Evolutionary conservation across 2,888 invertebrate species (phyloP), one percentile per base, ranked within the genome.

Genomic region (Rosalia funebris): DNA sequence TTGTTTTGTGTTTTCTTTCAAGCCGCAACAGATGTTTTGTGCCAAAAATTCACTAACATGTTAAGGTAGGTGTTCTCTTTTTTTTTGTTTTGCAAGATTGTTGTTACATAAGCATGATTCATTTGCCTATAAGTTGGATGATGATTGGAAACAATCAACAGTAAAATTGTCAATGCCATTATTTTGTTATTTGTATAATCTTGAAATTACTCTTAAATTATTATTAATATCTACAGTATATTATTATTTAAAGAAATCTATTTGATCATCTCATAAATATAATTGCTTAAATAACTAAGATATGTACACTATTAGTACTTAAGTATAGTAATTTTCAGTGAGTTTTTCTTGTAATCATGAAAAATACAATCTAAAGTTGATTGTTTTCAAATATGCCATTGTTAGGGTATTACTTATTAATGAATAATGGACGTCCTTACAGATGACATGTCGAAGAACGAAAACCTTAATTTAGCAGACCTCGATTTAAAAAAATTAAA

Each of bases 401-500:
- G 11, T n/a, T 44, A 41, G n/a, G 10, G 7, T 41, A 41, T 42
- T 42, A 32, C 15, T 4, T 17, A 56, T 34, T 32, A 45, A 44
- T 50, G 50, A 34, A 39, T 16, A 14, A 11, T 16, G 19, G 36
- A 52, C 34, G 31, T 56, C 69, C 57, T 74, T 80, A 67, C 81
- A 81, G 80, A 80, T 75, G 70, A 73, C 62, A 71, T 65, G 47
- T 62, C 69, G 69, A 77, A 73, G 70, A 75, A 73, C 68, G 78
- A 79, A 76, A 78, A 79, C 78, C 79, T 82, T 76, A 81, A 81
- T 77, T 79, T 82, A 79, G 77, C 79, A 69, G 81, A 82, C 79
- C 83, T 90, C 78, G 89, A 90, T 81, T 81, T 90, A 72, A 88
- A 88, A 75, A 85, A 88, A 71, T 84, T 90, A 72, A 86, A 88